phyloP scores from a whole-genome alignment of 2,888 invertebrate genomes.

The Seladonia tumulorum region DNA sequence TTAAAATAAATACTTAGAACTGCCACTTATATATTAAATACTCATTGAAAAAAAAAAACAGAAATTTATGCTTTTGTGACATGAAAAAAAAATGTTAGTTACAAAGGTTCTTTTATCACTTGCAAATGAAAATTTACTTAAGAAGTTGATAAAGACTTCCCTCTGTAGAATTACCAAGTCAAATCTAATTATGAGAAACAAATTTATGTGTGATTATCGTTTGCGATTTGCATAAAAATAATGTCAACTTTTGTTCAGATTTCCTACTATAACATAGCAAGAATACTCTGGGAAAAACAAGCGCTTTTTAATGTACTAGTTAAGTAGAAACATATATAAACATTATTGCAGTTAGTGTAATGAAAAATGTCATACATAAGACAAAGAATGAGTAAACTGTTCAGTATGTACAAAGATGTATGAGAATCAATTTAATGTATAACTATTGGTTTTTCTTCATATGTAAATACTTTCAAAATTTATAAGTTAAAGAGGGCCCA shows the following conservation, averaged over 20 bases:
- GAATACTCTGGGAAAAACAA: slow-evolving; percentile 79
- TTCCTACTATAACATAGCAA: slow-evolving; percentile 66
- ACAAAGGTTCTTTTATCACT: not conserved
- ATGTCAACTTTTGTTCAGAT: slow-evolving; percentile 57
- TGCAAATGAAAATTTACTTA: not conserved
- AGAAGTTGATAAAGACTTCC: not conserved
- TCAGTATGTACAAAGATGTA: slow-evolving; percentile 38
- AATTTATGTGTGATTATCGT: not conserved
- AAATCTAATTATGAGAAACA: not conserved
- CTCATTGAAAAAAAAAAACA: not conserved
- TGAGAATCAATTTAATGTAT: slow-evolving; percentile 21
- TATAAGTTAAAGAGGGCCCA: slow-evolving; percentile 6
- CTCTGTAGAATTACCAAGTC: not conserved
- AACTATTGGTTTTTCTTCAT: slow-evolving; percentile 23
- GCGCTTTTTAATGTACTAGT: slow-evolving; percentile 77
- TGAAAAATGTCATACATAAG: slow-evolving; percentile 12
- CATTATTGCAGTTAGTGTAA: slow-evolving; percentile 40
- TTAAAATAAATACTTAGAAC: not conserved
- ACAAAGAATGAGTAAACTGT: slow-evolving; percentile 33
- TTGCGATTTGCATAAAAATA: not conserved
- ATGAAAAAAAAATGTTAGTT: not conserved
- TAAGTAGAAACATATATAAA: slow-evolving; percentile 53
- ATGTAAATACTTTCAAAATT: slow-evolving; percentile 25
- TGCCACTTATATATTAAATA: not conserved
- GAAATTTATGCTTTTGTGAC: not conserved